Percentiles rank a stretch among this genome's conserved stretches.
Evolutionary conservation across 2,888 invertebrate genomes (phyloP).

Genomic region (Aleiodes leptofemur): DNA sequence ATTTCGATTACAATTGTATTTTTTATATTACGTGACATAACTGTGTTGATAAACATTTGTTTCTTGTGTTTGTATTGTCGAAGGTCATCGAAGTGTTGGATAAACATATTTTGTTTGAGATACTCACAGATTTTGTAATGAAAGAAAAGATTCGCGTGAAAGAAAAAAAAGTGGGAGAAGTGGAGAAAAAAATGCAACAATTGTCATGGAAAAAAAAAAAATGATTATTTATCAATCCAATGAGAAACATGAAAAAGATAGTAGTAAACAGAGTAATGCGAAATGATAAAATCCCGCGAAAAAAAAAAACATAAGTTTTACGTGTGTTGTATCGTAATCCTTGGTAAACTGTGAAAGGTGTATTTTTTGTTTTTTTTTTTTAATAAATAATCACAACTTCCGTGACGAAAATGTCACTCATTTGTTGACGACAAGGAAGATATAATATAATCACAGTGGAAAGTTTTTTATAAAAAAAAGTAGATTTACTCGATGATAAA

Average conservation of each 20-base stretch:
- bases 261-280: too few species aligned
- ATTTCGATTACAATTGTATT: neutral
- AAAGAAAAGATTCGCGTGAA: neutral
- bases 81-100: neutral
- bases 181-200: too few species aligned
- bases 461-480: neutral
- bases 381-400: slow-evolving; percentile 9
- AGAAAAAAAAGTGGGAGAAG: too few species aligned
- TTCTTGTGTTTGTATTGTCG: neutral
- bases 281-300: too few species aligned
- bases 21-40: slow-evolving; percentile 21
- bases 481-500: neutral
- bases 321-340: too few species aligned
- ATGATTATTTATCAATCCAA: too few species aligned
- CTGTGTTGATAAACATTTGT: neutral
- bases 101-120: slow-evolving; percentile 23
- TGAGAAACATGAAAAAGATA: too few species aligned
- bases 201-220: too few species aligned
- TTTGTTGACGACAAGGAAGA: slow-evolving; percentile 1
- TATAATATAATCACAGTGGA: neutral
- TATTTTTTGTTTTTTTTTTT: neutral
- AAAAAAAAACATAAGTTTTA: too few species aligned
- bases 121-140: slow-evolving; percentile 14
- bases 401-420: slow-evolving; percentile 24
- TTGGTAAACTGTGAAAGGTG: neutral